Conservation (phyloP, 35 echinoderm and acorn worm species). For the Anneissia japonica region DNA sequence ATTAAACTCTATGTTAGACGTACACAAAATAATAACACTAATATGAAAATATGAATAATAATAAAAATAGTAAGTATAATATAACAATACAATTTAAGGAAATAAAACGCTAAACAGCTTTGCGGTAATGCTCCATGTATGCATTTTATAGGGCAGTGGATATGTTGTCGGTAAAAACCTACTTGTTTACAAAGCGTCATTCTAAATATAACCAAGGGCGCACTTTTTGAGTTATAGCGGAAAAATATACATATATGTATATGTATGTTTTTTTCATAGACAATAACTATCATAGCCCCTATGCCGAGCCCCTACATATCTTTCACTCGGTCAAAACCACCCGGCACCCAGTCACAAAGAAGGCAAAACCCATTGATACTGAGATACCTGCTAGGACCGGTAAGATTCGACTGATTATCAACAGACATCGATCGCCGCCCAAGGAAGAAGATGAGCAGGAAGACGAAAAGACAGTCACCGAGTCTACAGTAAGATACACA, state of each 20-base stretch:
- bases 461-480: neutral
- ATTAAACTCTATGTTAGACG: too few relatives aligned
- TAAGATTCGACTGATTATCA: neutral
- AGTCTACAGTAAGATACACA: neutral
- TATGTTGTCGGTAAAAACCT: neutral
- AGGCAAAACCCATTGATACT: neutral
- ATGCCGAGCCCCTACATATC: conserved; percentile 80
- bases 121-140: neutral
- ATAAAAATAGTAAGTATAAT: too few relatives aligned
- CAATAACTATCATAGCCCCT: conserved; percentile 67
- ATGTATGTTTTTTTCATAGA: conserved; percentile 26
- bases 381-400: neutral
- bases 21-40: too few relatives aligned
- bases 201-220: too few relatives aligned
- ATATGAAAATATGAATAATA: too few relatives aligned
- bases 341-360: conserved; percentile 2
- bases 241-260: neutral
- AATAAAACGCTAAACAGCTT: neutral
- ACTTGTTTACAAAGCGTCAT: neutral
- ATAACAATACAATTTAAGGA: too few relatives aligned
- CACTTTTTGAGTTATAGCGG: too few relatives aligned
- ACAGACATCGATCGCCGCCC: neutral
- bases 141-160: neutral
- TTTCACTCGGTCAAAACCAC: conserved; percentile 33
- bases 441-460: neutral